phyloP scores from a whole-genome alignment of 2,113 vertebrate genomes.

The Myotis brandtii region DNA sequence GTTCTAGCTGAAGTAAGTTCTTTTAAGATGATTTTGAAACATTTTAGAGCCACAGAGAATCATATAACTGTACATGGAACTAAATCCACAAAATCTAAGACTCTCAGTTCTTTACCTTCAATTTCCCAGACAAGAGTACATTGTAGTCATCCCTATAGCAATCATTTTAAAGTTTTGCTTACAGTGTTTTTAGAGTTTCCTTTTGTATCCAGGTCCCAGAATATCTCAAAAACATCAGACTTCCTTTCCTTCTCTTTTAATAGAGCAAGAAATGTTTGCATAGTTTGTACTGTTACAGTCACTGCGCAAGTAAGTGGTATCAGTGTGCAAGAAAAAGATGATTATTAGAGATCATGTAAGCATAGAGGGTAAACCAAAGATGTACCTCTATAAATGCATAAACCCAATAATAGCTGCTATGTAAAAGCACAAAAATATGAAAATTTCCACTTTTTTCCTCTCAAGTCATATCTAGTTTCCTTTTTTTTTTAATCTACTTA shows the following conservation, averaged over 20 bases:
- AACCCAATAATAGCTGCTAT: background rate
- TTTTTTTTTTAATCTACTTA: background rate
- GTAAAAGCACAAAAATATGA: background rate
- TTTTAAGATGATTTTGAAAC: conserved; percentile 42
- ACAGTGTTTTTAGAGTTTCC: background rate
- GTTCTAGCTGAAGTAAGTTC: conserved; percentile 23
- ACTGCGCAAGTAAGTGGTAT: background rate
- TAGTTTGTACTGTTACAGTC: background rate
- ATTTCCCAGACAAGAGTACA: background rate
- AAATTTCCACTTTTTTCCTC: background rate
- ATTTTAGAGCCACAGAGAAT: background rate
- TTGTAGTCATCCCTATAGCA: background rate
- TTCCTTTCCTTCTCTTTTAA: background rate
- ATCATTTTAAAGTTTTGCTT: conserved; percentile 15
- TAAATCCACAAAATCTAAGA: conserved; percentile 19
- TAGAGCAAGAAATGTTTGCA: background rate
- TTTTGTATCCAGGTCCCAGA: background rate
- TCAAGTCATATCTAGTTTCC: background rate
- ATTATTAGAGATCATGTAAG: background rate
- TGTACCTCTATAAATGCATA: background rate
- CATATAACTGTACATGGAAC: background rate
- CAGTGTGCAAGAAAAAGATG: background rate
- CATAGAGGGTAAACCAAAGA: background rate
- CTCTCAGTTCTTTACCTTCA: background rate
- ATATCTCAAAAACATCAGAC: background rate